These are phyloP conservation scores for Hermodice carunculata DNA, from an alignment of 2,888 invertebrate genomes.

Conservation along the genomic window DNA sequence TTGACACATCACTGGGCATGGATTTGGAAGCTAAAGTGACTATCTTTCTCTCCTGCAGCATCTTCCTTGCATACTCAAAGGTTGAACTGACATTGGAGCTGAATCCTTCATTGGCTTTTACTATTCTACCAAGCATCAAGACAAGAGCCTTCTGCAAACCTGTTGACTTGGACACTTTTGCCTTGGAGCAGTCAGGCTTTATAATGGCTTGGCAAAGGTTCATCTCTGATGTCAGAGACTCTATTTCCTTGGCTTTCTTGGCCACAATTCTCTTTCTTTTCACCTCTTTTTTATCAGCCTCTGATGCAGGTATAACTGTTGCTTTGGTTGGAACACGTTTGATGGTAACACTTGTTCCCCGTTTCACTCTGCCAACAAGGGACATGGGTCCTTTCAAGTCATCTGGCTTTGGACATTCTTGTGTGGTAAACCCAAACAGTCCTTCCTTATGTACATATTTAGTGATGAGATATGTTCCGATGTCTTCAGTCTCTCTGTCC, in stretches of 20 bases:
- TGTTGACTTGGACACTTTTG: conserved; percentile 22
- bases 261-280: not conserved
- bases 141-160: too few relatives aligned
- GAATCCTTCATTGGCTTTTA: too few relatives aligned
- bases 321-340: not conserved
- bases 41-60: too few relatives aligned
- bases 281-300: not conserved
- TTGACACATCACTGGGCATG: too few relatives aligned
- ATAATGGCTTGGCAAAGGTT: conserved; percentile 33
- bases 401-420: not conserved
- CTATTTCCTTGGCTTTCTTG: not conserved
- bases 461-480: not conserved
- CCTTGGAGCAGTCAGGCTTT: conserved; percentile 30
- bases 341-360: not conserved
- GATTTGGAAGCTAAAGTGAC: too few relatives aligned
- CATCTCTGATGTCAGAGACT: conserved; percentile 26
- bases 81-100: too few relatives aligned
- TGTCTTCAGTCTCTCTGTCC: not conserved
- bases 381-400: not conserved
- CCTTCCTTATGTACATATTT: not conserved
- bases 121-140: too few relatives aligned
- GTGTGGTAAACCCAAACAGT: not conserved
- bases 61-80: too few relatives aligned
- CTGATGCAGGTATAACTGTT: not conserved
- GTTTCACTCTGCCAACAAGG: not conserved